Conservation (phyloP, 2,113 vertebrate genomes). For the Epinephelus cyanopodus region DNA sequence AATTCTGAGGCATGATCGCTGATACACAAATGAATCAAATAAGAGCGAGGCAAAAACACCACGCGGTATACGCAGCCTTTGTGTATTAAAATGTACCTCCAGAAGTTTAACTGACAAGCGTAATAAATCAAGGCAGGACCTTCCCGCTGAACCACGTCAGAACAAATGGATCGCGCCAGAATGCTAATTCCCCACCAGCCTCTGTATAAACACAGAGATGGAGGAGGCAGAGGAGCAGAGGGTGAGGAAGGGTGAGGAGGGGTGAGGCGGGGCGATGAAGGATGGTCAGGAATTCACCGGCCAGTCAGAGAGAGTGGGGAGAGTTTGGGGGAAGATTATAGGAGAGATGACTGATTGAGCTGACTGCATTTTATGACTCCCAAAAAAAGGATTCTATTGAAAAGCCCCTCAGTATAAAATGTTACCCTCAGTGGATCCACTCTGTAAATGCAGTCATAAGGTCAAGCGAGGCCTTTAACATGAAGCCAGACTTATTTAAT, state of each 20-base stretch:
- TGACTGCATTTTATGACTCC: constrained; percentile 29
- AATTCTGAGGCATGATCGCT: not conserved
- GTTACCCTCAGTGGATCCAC: not conserved
- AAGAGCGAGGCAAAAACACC: constrained; percentile 11
- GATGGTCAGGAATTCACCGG: constrained; percentile 61
- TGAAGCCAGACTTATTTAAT: not conserved
- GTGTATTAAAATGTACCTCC: constrained; percentile 40
- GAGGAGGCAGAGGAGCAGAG: constrained; percentile 37
- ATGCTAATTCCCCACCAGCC: constrained; percentile 74
- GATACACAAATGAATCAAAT: constrained; percentile 8
- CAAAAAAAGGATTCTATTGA: not conserved
- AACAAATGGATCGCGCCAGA: constrained; percentile 70
- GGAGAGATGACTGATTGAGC: constrained; percentile 57
- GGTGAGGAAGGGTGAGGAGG: constrained; percentile 32
- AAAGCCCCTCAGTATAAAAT: not conserved
- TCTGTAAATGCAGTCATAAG: constrained; percentile 1
- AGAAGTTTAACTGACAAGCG: constrained; percentile 63
- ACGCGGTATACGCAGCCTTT: constrained; percentile 4
- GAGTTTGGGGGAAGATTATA: constrained; percentile 40
- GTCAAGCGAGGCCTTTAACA: not conserved
- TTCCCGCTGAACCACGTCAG: constrained; percentile 70
- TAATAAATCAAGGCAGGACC: constrained; percentile 74
- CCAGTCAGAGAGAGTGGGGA: not conserved
- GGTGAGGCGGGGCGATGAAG: constrained; percentile 52
- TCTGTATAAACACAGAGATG: constrained; percentile 64